Percentiles rank a stretch among this genome's conserved stretches.
These are phyloP conservation scores for Eilema sororculum DNA, from an alignment of 2,888 invertebrate genomes.

Conservation along the genomic window DNA sequence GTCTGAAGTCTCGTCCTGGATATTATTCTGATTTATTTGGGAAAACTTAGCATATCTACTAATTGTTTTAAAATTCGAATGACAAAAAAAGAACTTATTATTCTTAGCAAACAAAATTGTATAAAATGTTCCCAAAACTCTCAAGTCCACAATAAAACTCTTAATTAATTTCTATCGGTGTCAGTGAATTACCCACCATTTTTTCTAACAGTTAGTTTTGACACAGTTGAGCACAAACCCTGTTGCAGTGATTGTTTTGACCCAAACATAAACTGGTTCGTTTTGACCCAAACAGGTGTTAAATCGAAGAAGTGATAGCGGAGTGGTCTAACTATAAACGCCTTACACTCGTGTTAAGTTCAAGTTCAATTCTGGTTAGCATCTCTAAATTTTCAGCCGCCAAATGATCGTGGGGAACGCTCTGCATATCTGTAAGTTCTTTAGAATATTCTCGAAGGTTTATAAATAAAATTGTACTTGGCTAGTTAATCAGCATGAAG, in stretches of 20 bases:
- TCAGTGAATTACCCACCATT: constrained; percentile 20
- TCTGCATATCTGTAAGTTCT: neutral
- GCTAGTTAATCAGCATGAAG: neutral
- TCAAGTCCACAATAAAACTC: constrained; percentile 2
- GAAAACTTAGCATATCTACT: no score
- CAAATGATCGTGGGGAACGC: neutral
- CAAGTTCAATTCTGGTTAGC: neutral
- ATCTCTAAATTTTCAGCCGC: neutral
- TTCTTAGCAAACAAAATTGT: neutral
- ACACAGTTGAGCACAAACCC: constrained; percentile 25
- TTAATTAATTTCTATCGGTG: constrained; percentile 15
- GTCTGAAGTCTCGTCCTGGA: no score
- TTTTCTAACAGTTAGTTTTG: constrained; percentile 16
- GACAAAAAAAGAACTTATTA: neutral
- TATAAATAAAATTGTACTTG: neutral
- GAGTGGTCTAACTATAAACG: neutral
- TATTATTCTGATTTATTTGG: no score
- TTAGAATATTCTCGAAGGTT: constrained; percentile 2
- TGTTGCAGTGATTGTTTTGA: constrained; percentile 39
- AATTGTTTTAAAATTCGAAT: no score
- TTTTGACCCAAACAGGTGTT: constrained; percentile 41
- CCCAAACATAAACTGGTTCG: constrained; percentile 38
- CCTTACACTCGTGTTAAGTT: neutral
- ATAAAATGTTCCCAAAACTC: neutral
- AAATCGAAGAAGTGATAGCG: constrained; percentile 6